phyloP scores from a whole-genome alignment of 2,797 vertebrate species.

The Lepus townsendii region DNA sequence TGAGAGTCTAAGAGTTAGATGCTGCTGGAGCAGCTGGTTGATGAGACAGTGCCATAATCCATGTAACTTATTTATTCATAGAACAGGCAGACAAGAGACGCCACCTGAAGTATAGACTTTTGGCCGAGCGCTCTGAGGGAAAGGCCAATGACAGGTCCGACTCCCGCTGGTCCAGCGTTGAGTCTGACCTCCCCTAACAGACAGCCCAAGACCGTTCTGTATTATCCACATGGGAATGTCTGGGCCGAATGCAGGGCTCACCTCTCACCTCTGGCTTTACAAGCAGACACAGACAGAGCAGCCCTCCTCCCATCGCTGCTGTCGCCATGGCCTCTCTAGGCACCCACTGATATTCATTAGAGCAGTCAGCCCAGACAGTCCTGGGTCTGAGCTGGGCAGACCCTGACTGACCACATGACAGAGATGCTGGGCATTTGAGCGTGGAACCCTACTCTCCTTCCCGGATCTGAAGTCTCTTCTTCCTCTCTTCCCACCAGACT shows the following conservation, averaged over 20 bases:
- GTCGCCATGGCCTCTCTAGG: accelerated
- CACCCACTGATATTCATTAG: background rate
- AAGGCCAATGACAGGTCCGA: conserved; percentile 12
- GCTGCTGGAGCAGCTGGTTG: background rate
- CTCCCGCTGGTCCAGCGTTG: conserved; percentile 53
- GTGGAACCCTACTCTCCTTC: background rate
- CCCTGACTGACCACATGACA: background rate
- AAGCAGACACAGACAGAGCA: accelerated
- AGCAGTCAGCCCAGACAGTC: no score
- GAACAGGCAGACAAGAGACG: conserved; percentile 73
- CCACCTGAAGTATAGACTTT: conserved; percentile 63
- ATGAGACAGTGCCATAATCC: conserved; percentile 16
- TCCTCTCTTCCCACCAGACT: background rate
- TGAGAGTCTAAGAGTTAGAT: background rate
- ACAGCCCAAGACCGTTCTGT: background rate
- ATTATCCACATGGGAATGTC: background rate
- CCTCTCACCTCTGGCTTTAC: background rate
- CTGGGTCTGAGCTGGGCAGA: background rate
- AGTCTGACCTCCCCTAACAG: conserved; percentile 59
- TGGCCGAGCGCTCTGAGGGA: conserved; percentile 62
- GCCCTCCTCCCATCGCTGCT: background rate
- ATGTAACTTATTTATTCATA: conserved; percentile 75
- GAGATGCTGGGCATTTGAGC: background rate
- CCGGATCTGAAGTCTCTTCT: background rate
- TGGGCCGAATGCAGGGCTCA: background rate